Base-by-base conservation (phyloP, 1,140 invertebrate species). In the Zelostemma sp. region DNA sequence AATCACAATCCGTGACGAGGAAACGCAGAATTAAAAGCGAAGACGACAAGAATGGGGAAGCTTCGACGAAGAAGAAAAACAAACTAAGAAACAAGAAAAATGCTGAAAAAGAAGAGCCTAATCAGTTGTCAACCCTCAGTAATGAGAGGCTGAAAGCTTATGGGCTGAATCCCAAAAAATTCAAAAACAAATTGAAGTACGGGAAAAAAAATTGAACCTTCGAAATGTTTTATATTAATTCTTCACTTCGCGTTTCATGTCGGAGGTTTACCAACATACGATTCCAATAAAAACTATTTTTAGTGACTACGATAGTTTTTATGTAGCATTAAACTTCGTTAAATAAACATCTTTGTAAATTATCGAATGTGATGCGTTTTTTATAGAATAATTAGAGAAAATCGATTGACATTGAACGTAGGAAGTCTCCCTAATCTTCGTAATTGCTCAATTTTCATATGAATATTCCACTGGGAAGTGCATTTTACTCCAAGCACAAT, bases 111-210 rank as follows among this genome's bases (percentile, higher is more conserved):
- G 50, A 49, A 12, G 46, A 68, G 31, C 14, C 28, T 5, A 77
- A 85, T 63, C 75, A 83, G 11, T 74, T 87, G 11, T 69, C 75
- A 50, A 85, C 84, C 8, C 75, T 94, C 18, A 90, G 91, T 45
- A 91, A 95, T 82, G 90, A 93, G 60, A 88, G 96, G 64, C 83
- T 98, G 0, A 89, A 91, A 78, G 94, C 94, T 0, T 98, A 94
- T 84, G 96, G 95, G 59, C 90, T 97, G 38, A 97, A 97, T 88
- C 94, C 95, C 0, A 95, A 95, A 69, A 97, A 96, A 78, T 95
- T 91, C 57, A 93, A 90, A 80, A 91, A 90, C 72, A 90, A 89
- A 75, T 61, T 88, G 3, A 90, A 89, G 75, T 90, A 88, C 68
- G 80, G 84, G n/a, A 86, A 83, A 21, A 76, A 79, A 49, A 54